These are phyloP conservation scores for Carabus problematicus DNA, from an alignment of 2,888 invertebrate species.

Conservation along the genomic window DNA sequence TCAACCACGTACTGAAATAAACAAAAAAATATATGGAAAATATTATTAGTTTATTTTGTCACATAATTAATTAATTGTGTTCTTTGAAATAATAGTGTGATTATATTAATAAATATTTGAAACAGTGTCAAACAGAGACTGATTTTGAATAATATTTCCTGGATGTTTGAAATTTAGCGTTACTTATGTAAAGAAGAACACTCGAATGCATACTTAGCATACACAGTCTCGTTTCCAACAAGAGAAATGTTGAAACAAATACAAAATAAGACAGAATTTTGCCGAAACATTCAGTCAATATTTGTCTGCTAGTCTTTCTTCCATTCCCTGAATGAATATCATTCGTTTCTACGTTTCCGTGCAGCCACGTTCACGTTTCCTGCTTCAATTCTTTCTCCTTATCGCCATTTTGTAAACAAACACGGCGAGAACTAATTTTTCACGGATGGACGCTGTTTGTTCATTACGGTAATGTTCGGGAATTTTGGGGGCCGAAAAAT, in stretches of 20 bases:
- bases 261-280: constrained; percentile 34
- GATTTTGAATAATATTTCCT: too few species aligned
- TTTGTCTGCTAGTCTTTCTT: constrained; percentile 36
- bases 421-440: constrained; percentile 14
- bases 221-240: background rate
- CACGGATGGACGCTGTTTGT: constrained; percentile 7
- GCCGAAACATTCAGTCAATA: constrained; percentile 35
- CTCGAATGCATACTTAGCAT: constrained; percentile 9
- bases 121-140: too few species aligned
- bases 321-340: constrained; percentile 19
- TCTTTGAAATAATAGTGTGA: too few species aligned
- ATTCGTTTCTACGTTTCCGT: constrained; percentile 9
- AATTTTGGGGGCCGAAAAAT: background rate
- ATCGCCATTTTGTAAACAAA: constrained; percentile 19
- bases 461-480: constrained; percentile 10
- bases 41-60: too few species aligned
- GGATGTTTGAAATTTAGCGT: too few species aligned
- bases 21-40: too few species aligned
- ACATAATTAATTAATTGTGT: too few species aligned
- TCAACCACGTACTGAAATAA: too few species aligned
- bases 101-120: too few species aligned
- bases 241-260: constrained; percentile 23
- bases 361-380: background rate
- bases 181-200: background rate
- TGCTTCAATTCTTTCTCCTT: constrained; percentile 20